A percentile compares a stretch with the other conserved stretches of the same genome.
Conservation (phyloP, 1,140 invertebrate species). For the Drosophila kurseongensis region DNA sequence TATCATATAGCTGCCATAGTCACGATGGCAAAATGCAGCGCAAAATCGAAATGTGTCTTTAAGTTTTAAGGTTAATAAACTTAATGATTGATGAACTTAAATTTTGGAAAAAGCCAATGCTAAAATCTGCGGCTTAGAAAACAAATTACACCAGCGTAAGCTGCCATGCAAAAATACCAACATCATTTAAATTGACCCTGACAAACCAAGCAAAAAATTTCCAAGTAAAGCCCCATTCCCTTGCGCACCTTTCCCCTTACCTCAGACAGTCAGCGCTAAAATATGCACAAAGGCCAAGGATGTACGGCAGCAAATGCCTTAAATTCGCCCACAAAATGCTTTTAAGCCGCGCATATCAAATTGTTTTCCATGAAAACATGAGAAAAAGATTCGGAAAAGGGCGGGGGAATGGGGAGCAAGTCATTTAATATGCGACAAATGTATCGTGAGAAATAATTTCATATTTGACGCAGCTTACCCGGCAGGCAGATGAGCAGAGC, state of each 20-base stretch:
- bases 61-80: too few relatives aligned
- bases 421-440: slow-evolving; percentile 67
- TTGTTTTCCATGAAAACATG: slow-evolving; percentile 39
- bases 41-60: too few relatives aligned
- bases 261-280: slow-evolving; percentile 37
- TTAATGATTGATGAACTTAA: too few relatives aligned
- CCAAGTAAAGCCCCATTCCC: slow-evolving; percentile 13
- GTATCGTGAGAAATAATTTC: slow-evolving; percentile 42
- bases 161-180: slow-evolving; percentile 12
- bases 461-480: slow-evolving; percentile 68
- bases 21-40: too few relatives aligned
- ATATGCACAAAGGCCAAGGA: slow-evolving; percentile 56
- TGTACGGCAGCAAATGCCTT: slow-evolving; percentile 33
- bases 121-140: not conserved
- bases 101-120: too few relatives aligned
- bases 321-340: slow-evolving; percentile 53
- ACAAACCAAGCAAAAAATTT: slow-evolving; percentile 21
- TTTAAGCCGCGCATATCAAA: slow-evolving; percentile 62
- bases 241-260: slow-evolving; percentile 1
- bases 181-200: slow-evolving; percentile 52
- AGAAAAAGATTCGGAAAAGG: slow-evolving; percentile 9
- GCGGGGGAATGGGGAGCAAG: not conserved
- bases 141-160: not conserved
- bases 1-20: too few relatives aligned
- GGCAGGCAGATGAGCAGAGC: slow-evolving; percentile 49